Evolutionary conservation across 2,797 vertebrate genomes (phyloP), one percentile per base, ranked within the genome.

Genomic region (Malacoctenus gilli): DNA sequence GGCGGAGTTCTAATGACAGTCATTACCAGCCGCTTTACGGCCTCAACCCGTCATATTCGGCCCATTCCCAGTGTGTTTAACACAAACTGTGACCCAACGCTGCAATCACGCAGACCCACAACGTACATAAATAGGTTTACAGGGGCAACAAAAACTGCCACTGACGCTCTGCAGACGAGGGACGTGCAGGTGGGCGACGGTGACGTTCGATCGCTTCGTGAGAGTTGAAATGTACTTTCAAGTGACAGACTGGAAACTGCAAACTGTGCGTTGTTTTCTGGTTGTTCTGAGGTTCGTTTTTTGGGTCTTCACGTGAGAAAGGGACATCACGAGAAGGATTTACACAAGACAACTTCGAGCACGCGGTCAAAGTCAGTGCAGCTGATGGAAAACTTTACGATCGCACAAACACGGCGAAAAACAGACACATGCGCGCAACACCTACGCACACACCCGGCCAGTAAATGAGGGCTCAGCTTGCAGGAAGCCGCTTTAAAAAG

Each of bases 381-480:
- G 18, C 1, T 22, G 9, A 14, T 32, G 56, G 16, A 36, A 53
- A 66, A 48, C 43, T 36, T 68, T 1, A 37, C 50, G 4, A 42
- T 43, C 34, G 57, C 55, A 51, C 39, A 44, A 32, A 38, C 28
- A 65, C 37, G 53, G 46, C 28, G n/a, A n/a, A 36, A 34, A 32
- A 34, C 28, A 3, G 25, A 38, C 52, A 18, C 36, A 18, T 5
- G 22, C 21, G 22, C 31, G 42, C 40, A 56, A 28, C 20, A 38
- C 20, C 13, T 19, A 52, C 38, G 50, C 53, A 56, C 61, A 35
- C 68, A 20, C 36, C 12, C 37, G 13, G 40, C 46, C 6, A 1
- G 32, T 61, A 67, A 68, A 72, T 59, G 55, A 54, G 48, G 58
- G 71, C 71, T 86, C 73, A 34, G 59, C 42, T 82, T 79, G 74